phyloP scores from a whole-genome alignment of 2,113 vertebrate genomes.

The Catharus fuscescens region DNA sequence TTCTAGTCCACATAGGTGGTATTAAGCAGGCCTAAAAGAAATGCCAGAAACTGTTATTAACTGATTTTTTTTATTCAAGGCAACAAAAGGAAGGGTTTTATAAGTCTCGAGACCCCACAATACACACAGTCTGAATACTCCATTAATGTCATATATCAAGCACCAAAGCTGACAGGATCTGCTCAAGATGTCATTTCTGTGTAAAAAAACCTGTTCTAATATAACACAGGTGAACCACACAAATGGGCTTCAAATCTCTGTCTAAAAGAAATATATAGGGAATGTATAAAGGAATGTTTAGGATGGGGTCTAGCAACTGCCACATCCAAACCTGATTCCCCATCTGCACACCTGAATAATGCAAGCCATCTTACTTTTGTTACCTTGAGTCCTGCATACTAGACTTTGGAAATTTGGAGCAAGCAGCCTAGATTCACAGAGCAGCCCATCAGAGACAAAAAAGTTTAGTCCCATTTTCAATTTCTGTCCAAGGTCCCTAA shows the following conservation, averaged over 20 bases:
- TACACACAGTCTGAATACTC: neutral
- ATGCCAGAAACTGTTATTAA: neutral
- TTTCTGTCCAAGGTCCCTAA: neutral
- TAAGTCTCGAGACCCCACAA: neutral
- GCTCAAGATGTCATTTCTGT: neutral
- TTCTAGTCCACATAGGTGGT: accelerated
- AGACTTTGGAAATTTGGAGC: neutral
- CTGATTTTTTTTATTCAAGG: neutral
- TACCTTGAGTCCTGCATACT: neutral
- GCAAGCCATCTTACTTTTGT: neutral
- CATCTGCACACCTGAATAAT: neutral
- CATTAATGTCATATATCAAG: neutral
- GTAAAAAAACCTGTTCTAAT: neutral
- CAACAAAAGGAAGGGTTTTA: neutral
- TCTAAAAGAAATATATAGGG: neutral
- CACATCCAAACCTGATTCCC: neutral
- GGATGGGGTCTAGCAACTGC: neutral
- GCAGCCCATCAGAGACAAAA: neutral
- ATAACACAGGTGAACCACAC: neutral
- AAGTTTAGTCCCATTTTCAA: neutral
- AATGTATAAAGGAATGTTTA: neutral
- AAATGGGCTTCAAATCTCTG: neutral
- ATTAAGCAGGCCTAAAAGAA: neutral
- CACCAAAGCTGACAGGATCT: neutral
- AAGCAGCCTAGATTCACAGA: neutral